Evolutionary conservation across 2,113 vertebrate genomes (phyloP).

Genomic region (Melospiza georgiana): DNA sequence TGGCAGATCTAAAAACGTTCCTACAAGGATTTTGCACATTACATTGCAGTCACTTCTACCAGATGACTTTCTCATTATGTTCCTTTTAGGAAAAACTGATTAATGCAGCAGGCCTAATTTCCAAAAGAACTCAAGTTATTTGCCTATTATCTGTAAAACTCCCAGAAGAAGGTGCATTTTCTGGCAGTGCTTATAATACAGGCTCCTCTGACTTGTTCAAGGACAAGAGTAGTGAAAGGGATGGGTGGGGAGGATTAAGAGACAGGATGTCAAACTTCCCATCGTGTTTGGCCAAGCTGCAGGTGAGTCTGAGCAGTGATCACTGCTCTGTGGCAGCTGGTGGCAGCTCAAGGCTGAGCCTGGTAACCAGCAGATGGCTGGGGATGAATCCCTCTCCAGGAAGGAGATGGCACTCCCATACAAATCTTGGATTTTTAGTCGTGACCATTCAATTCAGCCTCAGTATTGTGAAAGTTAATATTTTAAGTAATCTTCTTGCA

Average conservation of each 20-base stretch:
- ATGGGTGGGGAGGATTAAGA: neutral
- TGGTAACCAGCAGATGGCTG: neutral
- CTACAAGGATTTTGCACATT: neutral
- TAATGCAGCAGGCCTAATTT: neutral
- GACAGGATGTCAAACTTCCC: neutral
- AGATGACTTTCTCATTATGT: conserved; percentile 7
- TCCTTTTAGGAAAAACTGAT: neutral
- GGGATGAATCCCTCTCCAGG: neutral
- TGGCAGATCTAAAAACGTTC: neutral
- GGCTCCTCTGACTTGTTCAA: neutral
- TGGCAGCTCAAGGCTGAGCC: neutral
- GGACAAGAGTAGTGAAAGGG: neutral
- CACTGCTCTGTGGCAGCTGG: neutral
- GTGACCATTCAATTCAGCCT: neutral
- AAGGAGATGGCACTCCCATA: neutral
- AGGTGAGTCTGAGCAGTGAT: neutral
- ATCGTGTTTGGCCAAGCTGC: neutral
- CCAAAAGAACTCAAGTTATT: neutral
- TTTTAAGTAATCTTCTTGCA: neutral
- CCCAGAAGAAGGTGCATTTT: neutral
- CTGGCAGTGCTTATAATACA: neutral
- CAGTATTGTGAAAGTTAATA: neutral
- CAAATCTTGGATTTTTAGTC: neutral
- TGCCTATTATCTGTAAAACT: neutral
- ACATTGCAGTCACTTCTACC: neutral